A percentile compares a stretch with the other conserved stretches of the same genome.
Evolutionary conservation across 2,888 invertebrate genomes (phyloP).

Genomic region (Encarsia formosa): DNA sequence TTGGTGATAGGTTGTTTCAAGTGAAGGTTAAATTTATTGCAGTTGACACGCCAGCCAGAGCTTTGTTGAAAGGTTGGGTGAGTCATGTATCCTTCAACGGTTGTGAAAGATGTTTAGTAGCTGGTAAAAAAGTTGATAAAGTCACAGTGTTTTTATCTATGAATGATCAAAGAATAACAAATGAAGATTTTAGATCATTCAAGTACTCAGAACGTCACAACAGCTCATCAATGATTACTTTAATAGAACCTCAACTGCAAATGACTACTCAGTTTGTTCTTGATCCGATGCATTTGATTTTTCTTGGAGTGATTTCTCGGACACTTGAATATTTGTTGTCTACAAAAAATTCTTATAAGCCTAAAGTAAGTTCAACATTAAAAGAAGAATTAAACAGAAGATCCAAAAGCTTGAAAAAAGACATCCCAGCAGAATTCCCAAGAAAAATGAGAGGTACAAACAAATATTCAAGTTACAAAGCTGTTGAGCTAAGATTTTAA

Average conservation of each 20-base stretch:
- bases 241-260: too few species aligned
- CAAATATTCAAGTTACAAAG: neutral
- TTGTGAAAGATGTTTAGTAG: neutral
- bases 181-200: neutral
- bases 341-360: too few species aligned
- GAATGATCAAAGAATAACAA: neutral
- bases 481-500: neutral
- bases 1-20: neutral
- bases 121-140: neutral
- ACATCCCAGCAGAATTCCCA: neutral
- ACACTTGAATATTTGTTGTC: neutral
- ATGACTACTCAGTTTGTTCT: neutral
- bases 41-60: neutral
- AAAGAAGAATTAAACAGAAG: too few species aligned
- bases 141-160: constrained; percentile 1
- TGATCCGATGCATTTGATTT: neutral
- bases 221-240: neutral
- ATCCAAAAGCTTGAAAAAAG: neutral
- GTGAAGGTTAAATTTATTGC: neutral
- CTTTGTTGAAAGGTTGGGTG: neutral
- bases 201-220: neutral
- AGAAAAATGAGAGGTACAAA: neutral
- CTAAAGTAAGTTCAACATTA: too few species aligned
- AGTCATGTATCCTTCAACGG: neutral
- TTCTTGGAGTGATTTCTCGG: neutral